Percentiles rank a stretch among this genome's conserved stretches.
Evolutionary conservation across 2,888 invertebrate species (phyloP).

Genomic region (Drosophila stalkeri): DNA sequence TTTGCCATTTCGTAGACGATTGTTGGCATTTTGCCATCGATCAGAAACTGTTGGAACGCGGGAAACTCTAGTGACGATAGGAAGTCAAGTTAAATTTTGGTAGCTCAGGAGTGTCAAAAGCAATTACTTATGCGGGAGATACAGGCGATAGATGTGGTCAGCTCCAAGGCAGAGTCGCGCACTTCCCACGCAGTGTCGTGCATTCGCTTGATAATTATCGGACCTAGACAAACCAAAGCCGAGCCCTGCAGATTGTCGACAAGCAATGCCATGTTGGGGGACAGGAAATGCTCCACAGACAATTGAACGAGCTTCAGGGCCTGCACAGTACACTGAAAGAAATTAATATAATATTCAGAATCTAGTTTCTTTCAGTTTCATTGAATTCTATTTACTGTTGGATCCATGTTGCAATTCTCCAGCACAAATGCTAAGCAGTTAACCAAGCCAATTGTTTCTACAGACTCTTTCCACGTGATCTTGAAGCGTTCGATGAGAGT

Average conservation of each 20-base stretch:
- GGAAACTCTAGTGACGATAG: slow-evolving; percentile 88
- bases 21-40: slow-evolving; percentile 88
- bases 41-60: slow-evolving; percentile 90
- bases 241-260: slow-evolving; percentile 89
- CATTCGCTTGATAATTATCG: slow-evolving; percentile 89
- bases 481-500: slow-evolving; percentile 89
- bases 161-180: slow-evolving; percentile 91
- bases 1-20: slow-evolving; percentile 89
- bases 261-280: slow-evolving; percentile 91
- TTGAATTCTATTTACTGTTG: slow-evolving; percentile 84
- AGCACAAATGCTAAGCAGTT: slow-evolving; percentile 86
- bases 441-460: slow-evolving; percentile 90
- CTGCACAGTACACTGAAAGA: slow-evolving; percentile 89
- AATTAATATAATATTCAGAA: background rate
- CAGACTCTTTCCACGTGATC: slow-evolving; percentile 91
- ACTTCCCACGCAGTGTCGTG: slow-evolving; percentile 92
- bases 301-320: slow-evolving; percentile 89
- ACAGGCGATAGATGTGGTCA: slow-evolving; percentile 89
- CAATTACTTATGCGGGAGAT: slow-evolving; percentile 90
- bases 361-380: background rate
- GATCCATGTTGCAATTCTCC: slow-evolving; percentile 86
- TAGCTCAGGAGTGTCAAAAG: background rate
- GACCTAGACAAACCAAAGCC: slow-evolving; percentile 88
- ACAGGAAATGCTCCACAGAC: slow-evolving; percentile 90
- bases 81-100: background rate